Percentiles rank a stretch among this genome's conserved stretches.
Evolutionary conservation across 2,113 vertebrate genomes (phyloP).

Genomic region (Neopipo cinnamomea): DNA sequence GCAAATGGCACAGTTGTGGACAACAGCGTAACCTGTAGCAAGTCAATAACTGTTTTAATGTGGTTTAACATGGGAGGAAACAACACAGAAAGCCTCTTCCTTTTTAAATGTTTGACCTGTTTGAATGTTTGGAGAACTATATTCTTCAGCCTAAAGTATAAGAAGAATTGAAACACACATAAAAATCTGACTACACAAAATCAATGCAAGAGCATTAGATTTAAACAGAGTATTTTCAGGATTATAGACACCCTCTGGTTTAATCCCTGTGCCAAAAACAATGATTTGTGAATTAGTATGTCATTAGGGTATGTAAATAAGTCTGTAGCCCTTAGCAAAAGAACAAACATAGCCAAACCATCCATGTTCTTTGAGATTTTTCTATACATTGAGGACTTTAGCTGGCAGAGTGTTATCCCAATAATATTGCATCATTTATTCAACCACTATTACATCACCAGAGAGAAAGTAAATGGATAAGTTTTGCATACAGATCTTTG

Average conservation of each 20-base stretch:
- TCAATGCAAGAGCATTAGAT: neutral
- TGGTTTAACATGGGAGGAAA: neutral
- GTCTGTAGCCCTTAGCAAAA: neutral
- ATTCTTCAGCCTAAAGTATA: neutral
- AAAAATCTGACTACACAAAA: neutral
- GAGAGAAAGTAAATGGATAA: neutral
- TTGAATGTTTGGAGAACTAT: neutral
- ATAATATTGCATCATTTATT: neutral
- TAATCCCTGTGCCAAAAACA: neutral
- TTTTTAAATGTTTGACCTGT: neutral
- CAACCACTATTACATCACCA: neutral
- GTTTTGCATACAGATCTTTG: neutral
- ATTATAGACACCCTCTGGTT: neutral
- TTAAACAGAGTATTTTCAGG: neutral
- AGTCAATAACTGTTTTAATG: neutral
- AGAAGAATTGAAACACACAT: neutral
- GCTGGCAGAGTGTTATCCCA: no score
- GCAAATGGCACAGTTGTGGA: neutral
- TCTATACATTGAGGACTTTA: neutral
- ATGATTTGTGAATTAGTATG: neutral
- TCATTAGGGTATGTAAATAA: neutral
- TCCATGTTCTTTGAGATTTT: neutral
- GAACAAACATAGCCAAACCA: neutral
- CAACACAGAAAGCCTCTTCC: neutral
- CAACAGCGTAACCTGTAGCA: neutral